Evolutionary conservation across 2,113 vertebrate species (phyloP), one percentile per base, ranked within the genome.

Genomic region (Aviceda subcristata): DNA sequence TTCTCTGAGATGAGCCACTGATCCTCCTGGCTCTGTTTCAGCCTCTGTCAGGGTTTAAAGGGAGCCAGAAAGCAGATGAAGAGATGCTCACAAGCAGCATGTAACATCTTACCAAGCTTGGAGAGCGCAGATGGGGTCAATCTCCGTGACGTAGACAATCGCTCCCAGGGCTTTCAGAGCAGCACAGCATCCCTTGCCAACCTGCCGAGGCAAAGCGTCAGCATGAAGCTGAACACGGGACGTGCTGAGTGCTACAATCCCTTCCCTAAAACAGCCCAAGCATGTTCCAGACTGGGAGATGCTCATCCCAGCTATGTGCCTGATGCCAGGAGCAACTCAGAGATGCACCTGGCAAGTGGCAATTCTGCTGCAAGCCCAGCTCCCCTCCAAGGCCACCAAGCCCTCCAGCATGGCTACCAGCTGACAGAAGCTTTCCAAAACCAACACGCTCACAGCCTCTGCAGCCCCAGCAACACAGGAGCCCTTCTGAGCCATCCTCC

Each of bases 121-220:
- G 53, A 99, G 98, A 73, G 99, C 99, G 19, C 99, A 99, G 98
- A 99, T 99, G 91, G 99, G 99, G 97, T 99, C 99, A 1, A 99
- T 99, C 98, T 99, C 99, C 0, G 99, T 99, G 95, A 99, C 99
- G 43, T 99, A 99, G 95, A 99, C 99, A 30, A 99, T 99, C 45
- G 99, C 99, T 94, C 99, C 99, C 5, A 99, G 98, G 71, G 99
- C 99, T 88, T 99, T 99, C 55, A 99, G 98, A 92, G 99, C 99
- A 11, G 99, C 99, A 79, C 99, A 99, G 97, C 99, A 99, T 41
- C 99, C 99, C 96, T 99, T 99, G 50, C 99, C 99, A 3, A 99
- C 99, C 99, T 99, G 97, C 56, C 57, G 6, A 68, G 86, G 72
- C 29, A 85, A 62, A 56, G 45, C 9, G 0, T 1, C 41, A 7